Conservation (phyloP, 2,797 vertebrate species). For the Mormyrops attenuatus region DNA sequence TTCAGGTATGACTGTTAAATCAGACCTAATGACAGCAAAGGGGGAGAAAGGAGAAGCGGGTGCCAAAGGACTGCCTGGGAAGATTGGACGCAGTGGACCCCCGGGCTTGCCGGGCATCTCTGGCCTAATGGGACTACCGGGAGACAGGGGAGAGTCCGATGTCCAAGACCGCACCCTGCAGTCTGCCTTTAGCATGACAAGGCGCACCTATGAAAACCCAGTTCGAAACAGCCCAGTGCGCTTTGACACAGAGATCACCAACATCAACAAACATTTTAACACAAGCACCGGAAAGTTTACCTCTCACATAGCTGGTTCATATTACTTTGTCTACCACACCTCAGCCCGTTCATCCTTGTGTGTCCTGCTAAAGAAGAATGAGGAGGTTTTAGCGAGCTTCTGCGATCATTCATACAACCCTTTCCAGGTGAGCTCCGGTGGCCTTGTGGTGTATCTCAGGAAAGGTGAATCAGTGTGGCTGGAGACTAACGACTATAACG, state of each 20-base stretch:
- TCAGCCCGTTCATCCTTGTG: slow-evolving; percentile 61
- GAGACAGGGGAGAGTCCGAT: slow-evolving; percentile 49
- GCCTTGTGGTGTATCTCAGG: slow-evolving; percentile 48
- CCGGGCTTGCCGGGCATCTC: slow-evolving; percentile 41
- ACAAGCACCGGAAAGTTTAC: slow-evolving; percentile 60
- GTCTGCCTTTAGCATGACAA: slow-evolving; percentile 65
- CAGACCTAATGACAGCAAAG: slow-evolving; percentile 37
- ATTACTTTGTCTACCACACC: slow-evolving; percentile 68
- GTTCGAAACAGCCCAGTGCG: slow-evolving; percentile 32
- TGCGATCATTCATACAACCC: slow-evolving; percentile 62
- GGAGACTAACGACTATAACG: slow-evolving; percentile 56
- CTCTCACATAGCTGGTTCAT: slow-evolving; percentile 61
- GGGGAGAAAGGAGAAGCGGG: slow-evolving; percentile 60
- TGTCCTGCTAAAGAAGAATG: slow-evolving; percentile 36
- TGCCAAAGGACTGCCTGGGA: slow-evolving; percentile 51
- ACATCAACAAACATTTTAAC: slow-evolving; percentile 56
- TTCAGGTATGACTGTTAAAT: slow-evolving; percentile 53
- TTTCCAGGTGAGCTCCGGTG: slow-evolving; percentile 67
- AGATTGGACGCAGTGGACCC: slow-evolving; percentile 54
- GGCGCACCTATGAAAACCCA: slow-evolving; percentile 47
- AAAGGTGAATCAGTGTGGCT: slow-evolving; percentile 62
- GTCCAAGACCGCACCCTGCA: slow-evolving; percentile 51
- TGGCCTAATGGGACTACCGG: background rate
- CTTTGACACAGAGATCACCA: slow-evolving; percentile 58
- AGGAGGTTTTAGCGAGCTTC: slow-evolving; percentile 50